Evolutionary conservation across 2,797 vertebrate species (phyloP).

Genomic region (Xenentodon cancila): DNA sequence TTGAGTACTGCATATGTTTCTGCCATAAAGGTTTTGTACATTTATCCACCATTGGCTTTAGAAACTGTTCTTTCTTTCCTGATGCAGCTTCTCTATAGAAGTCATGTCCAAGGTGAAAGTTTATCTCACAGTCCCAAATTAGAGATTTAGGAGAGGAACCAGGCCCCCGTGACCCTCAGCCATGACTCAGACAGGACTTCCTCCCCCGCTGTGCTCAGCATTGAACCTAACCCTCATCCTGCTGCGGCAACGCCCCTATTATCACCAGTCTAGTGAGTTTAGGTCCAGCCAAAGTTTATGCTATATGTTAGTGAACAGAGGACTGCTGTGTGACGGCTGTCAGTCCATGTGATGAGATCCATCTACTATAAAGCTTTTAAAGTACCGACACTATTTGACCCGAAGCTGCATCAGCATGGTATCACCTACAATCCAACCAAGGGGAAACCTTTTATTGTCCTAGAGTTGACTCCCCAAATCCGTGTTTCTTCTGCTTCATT

Average conservation of each 20-base stretch:
- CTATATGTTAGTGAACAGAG: conserved; percentile 56
- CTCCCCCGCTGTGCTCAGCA: conserved; percentile 61
- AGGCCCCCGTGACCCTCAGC: conserved; percentile 50
- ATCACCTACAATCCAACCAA: conserved; percentile 63
- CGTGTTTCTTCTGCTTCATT: conserved; percentile 32
- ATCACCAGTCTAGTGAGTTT: conserved; percentile 28
- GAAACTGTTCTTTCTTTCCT: conserved; percentile 16
- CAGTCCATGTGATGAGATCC: conserved; percentile 70
- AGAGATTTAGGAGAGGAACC: conserved; percentile 66
- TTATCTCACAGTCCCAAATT: conserved; percentile 61
- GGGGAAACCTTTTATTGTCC: conserved; percentile 66
- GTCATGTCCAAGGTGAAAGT: conserved; percentile 43
- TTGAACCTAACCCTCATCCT: conserved; percentile 70
- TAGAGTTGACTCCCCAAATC: conserved; percentile 66
- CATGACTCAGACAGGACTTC: conserved; percentile 69
- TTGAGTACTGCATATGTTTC: conserved; percentile 14
- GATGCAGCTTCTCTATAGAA: conserved; percentile 31
- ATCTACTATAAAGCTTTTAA: conserved; percentile 55
- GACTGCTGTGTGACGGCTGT: conserved; percentile 60
- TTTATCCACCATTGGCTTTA: conserved; percentile 17
- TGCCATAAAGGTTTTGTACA: conserved; percentile 32
- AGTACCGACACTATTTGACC: conserved; percentile 61
- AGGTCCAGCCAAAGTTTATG: conserved; percentile 44
- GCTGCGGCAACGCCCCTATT: conserved; percentile 38
- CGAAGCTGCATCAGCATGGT: conserved; percentile 44